Conservation (phyloP, 2,888 invertebrate species). For the Dusona sp. region DNA sequence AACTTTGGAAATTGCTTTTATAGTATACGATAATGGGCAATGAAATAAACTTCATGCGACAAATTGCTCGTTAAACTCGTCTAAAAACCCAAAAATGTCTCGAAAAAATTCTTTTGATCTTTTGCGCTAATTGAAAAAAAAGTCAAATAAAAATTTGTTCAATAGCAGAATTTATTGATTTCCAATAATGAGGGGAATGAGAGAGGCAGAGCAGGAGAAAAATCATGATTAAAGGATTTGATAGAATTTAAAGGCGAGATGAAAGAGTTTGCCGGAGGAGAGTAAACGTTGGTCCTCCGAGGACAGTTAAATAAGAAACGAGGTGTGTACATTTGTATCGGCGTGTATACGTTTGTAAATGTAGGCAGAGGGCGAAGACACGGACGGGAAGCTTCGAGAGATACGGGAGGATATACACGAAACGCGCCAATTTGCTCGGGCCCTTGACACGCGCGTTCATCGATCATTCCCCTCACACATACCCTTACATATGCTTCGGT, state of each 20-base stretch:
- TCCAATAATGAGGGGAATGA: neutral
- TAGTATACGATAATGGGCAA: neutral
- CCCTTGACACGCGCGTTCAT: slow-evolving; percentile 59
- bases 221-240: neutral
- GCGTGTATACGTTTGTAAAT: neutral
- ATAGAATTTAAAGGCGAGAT: neutral
- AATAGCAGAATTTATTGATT: neutral
- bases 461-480: slow-evolving; percentile 52
- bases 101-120: neutral
- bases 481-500: neutral
- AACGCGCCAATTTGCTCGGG: slow-evolving; percentile 63
- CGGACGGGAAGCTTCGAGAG: slow-evolving; percentile 31
- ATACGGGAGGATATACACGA: slow-evolving; percentile 43
- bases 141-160: neutral
- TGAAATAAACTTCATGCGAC: neutral
- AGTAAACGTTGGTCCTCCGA: neutral
- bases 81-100: neutral
- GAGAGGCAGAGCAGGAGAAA: neutral
- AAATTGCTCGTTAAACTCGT: neutral
- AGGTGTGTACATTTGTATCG: neutral
- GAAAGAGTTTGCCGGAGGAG: neutral
- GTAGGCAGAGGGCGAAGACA: slow-evolving; percentile 5
- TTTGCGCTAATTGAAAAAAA: neutral
- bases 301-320: neutral
- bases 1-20: neutral